Evolutionary conservation across 2,888 invertebrate species (phyloP).

Genomic region (Chrysomela aeneicollis): DNA sequence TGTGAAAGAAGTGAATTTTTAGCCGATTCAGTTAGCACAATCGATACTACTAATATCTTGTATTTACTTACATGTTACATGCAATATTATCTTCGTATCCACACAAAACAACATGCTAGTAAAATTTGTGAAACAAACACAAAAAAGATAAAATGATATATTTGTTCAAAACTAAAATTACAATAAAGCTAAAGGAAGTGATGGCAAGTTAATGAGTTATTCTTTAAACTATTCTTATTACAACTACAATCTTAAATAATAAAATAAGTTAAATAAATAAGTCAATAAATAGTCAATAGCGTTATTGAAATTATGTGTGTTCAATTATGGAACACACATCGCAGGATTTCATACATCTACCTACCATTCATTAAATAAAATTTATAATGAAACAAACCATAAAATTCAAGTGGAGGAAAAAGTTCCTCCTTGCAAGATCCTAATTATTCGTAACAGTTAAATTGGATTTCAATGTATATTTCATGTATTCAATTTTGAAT

Average conservation of each 20-base stretch:
- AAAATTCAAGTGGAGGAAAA: no score
- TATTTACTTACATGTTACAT: not conserved
- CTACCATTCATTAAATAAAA: not conserved
- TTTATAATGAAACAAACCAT: not conserved
- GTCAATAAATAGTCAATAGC: not conserved
- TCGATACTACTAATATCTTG: not conserved
- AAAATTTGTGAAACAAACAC: not conserved
- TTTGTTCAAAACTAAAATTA: not conserved
- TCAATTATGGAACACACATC: not conserved
- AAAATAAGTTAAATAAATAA: conserved; percentile 2
- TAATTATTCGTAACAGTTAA: no score
- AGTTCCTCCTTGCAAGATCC: no score
- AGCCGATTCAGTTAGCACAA: not conserved
- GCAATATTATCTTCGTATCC: not conserved
- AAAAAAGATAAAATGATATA: not conserved
- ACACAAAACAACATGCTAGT: not conserved
- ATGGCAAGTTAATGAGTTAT: not conserved
- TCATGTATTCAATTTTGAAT: no score
- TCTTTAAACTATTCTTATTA: not conserved
- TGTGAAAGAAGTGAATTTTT: conserved; percentile 9
- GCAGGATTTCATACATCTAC: not conserved
- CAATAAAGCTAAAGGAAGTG: not conserved
- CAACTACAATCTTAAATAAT: not conserved
- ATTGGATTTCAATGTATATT: no score
- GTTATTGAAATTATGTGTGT: not conserved